phyloP scores from a whole-genome alignment of 2,113 vertebrate genomes.

The Anas platyrhynchos region DNA sequence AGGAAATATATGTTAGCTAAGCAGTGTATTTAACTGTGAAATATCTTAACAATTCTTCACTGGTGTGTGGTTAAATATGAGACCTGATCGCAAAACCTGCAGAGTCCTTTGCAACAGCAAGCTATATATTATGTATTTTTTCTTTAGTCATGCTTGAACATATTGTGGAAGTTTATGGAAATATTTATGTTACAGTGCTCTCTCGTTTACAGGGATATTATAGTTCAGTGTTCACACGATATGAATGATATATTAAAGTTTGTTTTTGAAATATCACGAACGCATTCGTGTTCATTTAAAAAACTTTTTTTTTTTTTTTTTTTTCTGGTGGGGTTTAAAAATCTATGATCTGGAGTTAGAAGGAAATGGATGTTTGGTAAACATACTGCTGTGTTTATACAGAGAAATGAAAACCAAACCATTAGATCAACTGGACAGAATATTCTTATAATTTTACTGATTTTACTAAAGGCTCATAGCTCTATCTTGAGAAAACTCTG shows the following conservation, averaged over 20 bases:
- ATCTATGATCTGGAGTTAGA: background rate
- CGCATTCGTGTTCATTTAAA: background rate
- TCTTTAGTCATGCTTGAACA: constrained; percentile 23
- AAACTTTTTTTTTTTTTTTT: background rate
- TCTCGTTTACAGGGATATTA: background rate
- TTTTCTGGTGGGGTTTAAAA: background rate
- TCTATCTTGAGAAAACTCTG: constrained; percentile 45
- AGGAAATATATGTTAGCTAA: constrained; percentile 50
- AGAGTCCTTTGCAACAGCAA: constrained; percentile 18
- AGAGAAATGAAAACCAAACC: constrained; percentile 72
- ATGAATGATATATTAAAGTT: background rate
- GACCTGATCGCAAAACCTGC: constrained; percentile 68
- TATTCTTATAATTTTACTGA: background rate
- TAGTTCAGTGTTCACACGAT: background rate
- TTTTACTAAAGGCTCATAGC: constrained; percentile 4
- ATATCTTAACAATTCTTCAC: constrained; percentile 47
- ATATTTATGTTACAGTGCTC: constrained; percentile 11
- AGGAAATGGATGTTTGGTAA: constrained; percentile 69
- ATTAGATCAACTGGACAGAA: constrained; percentile 57
- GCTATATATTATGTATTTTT: constrained; percentile 45
- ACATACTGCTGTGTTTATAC: constrained; percentile 68
- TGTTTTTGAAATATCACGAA: constrained; percentile 7
- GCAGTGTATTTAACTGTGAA: constrained; percentile 59
- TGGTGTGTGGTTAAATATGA: constrained; percentile 69
- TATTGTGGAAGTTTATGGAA: constrained; percentile 10